Evolutionary conservation across 2,797 vertebrate genomes (phyloP).

Genomic region (Chloroceryle inda): DNA sequence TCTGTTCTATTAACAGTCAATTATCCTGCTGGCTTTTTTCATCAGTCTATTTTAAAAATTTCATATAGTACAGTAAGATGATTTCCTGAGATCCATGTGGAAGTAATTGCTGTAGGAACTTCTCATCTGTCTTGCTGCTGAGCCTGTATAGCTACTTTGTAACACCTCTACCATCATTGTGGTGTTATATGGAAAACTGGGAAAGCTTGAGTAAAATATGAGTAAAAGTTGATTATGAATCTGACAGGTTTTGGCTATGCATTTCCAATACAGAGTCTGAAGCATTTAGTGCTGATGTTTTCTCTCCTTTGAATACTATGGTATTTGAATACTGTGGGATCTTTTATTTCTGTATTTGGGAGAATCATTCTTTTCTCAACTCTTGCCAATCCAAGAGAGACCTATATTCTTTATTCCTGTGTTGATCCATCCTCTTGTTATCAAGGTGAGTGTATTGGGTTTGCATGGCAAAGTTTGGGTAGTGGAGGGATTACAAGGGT

Average conservation of each 20-base stretch:
- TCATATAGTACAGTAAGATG: accelerated
- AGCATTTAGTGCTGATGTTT: neutral
- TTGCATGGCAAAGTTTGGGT: neutral
- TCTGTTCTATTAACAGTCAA: neutral
- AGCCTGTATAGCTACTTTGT: neutral
- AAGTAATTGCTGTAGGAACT: neutral
- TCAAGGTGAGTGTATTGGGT: neutral
- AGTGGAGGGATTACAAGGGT: neutral
- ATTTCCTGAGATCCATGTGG: neutral
- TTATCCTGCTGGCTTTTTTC: neutral
- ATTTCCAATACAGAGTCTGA: neutral
- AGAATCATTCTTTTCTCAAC: neutral
- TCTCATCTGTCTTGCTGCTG: neutral
- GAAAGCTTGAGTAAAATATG: neutral
- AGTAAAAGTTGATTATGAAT: neutral
- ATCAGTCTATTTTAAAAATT: neutral
- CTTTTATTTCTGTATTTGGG: neutral
- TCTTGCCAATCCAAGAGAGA: neutral
- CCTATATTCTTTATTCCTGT: neutral
- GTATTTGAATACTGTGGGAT: neutral
- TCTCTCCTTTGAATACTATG: neutral
- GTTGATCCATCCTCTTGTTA: neutral
- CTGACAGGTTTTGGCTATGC: neutral
- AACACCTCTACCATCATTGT: neutral
- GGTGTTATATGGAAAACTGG: neutral